Percentiles rank a stretch among this genome's conserved stretches.
phyloP scores from a whole-genome alignment of 2,797 vertebrate genomes.

The Helostoma temminkii region DNA sequence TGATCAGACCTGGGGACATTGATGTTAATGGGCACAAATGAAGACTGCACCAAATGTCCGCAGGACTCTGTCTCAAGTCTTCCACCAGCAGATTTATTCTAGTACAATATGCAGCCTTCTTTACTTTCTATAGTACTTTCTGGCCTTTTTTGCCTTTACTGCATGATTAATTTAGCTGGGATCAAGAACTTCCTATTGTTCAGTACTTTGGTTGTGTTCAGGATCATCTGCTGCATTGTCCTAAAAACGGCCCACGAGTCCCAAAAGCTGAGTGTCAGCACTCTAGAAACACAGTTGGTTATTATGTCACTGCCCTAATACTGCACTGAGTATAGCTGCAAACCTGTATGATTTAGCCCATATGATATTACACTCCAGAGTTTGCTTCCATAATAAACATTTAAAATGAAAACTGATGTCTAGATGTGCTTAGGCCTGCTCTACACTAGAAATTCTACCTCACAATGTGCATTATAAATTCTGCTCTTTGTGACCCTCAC shows the following conservation, averaged over 20 bases:
- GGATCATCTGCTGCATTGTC: constrained; percentile 23
- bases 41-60: not conserved
- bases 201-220: constrained; percentile 4
- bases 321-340: not conserved
- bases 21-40: not conserved
- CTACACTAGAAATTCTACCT: not conserved
- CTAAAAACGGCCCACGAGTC: constrained; percentile 4
- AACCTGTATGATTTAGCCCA: not conserved
- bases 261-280: constrained; percentile 14
- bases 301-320: not conserved
- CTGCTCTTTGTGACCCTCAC: constrained; percentile 15
- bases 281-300: constrained; percentile 3
- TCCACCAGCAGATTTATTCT: not conserved
- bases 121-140: not conserved
- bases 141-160: not conserved
- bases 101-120: not conserved
- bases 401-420: not conserved
- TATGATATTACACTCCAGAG: not conserved
- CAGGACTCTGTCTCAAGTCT: not conserved
- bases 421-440: not conserved
- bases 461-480: constrained; percentile 8
- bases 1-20: not conserved
- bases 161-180: not conserved
- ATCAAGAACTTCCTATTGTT: not conserved
- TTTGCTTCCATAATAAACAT: not conserved